Percentiles rank a stretch among this genome's conserved stretches.
Conservation (phyloP, 2,888 invertebrate genomes). For the Rhynchonema sp. region DNA sequence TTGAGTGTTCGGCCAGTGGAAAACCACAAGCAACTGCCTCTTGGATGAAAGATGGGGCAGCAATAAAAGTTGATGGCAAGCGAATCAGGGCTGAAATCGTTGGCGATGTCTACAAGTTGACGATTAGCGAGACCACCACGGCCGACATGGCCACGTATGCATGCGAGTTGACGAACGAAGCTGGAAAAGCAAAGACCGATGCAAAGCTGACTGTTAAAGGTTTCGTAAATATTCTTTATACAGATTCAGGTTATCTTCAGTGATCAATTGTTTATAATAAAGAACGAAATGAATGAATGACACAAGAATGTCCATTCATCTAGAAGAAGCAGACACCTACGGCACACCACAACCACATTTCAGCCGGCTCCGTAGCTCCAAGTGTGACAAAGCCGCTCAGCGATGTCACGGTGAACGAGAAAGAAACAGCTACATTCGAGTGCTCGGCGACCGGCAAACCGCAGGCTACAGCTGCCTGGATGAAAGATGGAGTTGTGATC, state of each 20-base stretch:
- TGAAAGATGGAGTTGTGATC: neutral
- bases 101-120: slow-evolving; percentile 9
- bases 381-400: slow-evolving; percentile 13
- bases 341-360: neutral
- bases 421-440: slow-evolving; percentile 10
- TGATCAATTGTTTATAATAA: too few relatives aligned
- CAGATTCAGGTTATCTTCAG: too few relatives aligned
- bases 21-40: neutral
- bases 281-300: too few relatives aligned
- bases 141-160: slow-evolving; percentile 14
- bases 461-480: slow-evolving; percentile 15
- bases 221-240: too few relatives aligned
- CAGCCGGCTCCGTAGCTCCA: slow-evolving; percentile 7
- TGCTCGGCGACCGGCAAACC: slow-evolving; percentile 13
- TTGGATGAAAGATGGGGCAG: neutral
- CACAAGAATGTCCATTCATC: too few relatives aligned
- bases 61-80: slow-evolving; percentile 11
- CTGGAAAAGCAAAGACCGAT: slow-evolving; percentile 12
- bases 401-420: slow-evolving; percentile 8
- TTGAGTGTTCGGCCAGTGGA: slow-evolving; percentile 27
- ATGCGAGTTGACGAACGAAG: slow-evolving; percentile 13
- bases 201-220: slow-evolving; percentile 4
- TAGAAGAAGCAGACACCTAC: too few relatives aligned
- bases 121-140: slow-evolving; percentile 11
- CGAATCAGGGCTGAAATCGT: slow-evolving; percentile 22